Evolutionary conservation across 1,140 invertebrate species (phyloP), one percentile per base, ranked within the genome.

Genomic region (Aphelenchoides avenae): DNA sequence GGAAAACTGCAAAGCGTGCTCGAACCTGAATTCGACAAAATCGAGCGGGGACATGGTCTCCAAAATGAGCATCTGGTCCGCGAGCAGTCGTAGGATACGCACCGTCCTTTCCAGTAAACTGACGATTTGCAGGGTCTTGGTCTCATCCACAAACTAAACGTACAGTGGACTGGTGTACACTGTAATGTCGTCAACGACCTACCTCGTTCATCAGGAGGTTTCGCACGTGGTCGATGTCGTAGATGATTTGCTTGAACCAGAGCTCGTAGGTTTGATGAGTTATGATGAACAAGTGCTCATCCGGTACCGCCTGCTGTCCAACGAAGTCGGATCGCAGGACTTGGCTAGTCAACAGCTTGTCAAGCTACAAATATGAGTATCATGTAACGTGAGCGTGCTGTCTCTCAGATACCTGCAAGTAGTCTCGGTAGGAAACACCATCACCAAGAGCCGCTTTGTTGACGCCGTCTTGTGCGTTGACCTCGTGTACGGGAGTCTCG

Each of bases 181-280:
- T 22, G 37, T 5, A 24, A 11, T 31, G 24, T n/a, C 13, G 15
- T 29, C 13, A 58, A 40, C 6, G 56, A 7, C 68, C 76, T 63
- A 84, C 84, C 69, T 84, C 81, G 1, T 84, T 83, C 57, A 84
- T 86, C 66, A 97, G 88, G 40, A 94, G 80, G 1, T 82, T 79
- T 46, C 90, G 79, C 5, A 98, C 87, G 0, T 91, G 94, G 75
- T 97, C 92, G 52, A 98, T 80, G 75, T 99, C 94, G 75, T 86
- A 95, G 49, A 98, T 87, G 34, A 99, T 94, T 82, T 98, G 93
- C 79, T 97, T 97, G 82, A 99, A 99, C 94, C 94, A 98, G 13
- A 99, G 81, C 78, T 98, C 94, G 78, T 97, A 97, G 0, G 91
- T 92, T 95, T 80, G 57, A 81, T 82, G 71, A 15, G 61, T 73